These are phyloP conservation scores for Epirrhoe alternata DNA, from an alignment of 2,888 invertebrate genomes.

Conservation along the genomic window DNA sequence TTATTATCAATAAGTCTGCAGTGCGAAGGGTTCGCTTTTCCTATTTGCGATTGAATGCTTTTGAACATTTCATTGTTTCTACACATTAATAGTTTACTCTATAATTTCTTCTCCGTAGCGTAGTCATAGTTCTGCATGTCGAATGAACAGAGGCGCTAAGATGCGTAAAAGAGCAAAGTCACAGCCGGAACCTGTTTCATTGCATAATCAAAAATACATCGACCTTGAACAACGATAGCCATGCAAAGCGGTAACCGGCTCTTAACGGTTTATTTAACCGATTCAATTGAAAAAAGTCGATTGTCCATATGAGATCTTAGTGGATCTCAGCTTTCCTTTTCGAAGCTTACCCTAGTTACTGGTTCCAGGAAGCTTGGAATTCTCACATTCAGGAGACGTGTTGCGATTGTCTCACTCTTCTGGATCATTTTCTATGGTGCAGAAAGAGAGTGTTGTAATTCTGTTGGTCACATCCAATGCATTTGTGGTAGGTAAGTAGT, in stretches of 20 bases:
- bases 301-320: constrained; percentile 27
- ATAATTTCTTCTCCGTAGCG: not conserved
- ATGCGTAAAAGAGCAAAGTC: constrained; percentile 34
- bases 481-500: constrained; percentile 6
- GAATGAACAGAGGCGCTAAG: constrained; percentile 31
- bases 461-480: not conserved
- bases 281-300: constrained; percentile 30
- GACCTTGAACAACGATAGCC: constrained; percentile 43
- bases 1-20: not conserved
- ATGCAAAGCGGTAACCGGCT: constrained; percentile 30
- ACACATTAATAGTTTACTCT: not conserved
- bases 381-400: constrained; percentile 18
- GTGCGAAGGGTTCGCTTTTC: too few relatives aligned
- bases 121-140: not conserved
- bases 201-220: constrained; percentile 48
- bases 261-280: constrained; percentile 31
- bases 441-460: constrained; percentile 14
- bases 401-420: constrained; percentile 10
- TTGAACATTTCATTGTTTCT: too few relatives aligned
- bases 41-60: too few relatives aligned
- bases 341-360: constrained; percentile 35
- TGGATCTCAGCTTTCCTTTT: constrained; percentile 42
- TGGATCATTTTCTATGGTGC: not conserved
- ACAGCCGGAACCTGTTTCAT: constrained; percentile 38
- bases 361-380: constrained; percentile 34